phyloP scores from a whole-genome alignment of 1,140 invertebrate genomes.

The Drosophila lini region DNA sequence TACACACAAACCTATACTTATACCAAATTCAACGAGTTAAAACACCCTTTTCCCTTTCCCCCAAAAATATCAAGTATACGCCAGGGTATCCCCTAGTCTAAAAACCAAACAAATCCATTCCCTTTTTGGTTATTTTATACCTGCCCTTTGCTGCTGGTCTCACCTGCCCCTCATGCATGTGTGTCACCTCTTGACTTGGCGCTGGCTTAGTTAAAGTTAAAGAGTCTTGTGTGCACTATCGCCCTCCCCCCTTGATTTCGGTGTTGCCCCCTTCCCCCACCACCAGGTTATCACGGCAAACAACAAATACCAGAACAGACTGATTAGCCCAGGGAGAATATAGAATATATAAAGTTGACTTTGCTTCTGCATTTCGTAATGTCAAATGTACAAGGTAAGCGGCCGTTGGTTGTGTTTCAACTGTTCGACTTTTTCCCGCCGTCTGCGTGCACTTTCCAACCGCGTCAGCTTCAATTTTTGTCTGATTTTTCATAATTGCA shows the following conservation, averaged over 20 bases:
- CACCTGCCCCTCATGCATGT: constrained; percentile 38
- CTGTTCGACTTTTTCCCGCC: constrained; percentile 43
- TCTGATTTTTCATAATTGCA: constrained; percentile 19
- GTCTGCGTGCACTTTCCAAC: constrained; percentile 40
- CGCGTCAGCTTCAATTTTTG: constrained; percentile 36
- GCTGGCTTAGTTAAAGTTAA: constrained; percentile 57
- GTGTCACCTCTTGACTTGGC: constrained; percentile 58
- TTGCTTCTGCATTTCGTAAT: constrained; percentile 60
- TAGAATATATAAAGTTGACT: not conserved
- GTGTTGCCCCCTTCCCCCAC: not conserved
- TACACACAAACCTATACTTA: too few relatives aligned
- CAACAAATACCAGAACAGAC: constrained; percentile 48
- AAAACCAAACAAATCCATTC: fast-evolving
- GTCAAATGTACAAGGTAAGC: constrained; percentile 57
- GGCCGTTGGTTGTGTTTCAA: constrained; percentile 30
- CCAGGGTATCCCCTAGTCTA: constrained; percentile 20
- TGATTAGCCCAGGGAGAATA: constrained; percentile 30
- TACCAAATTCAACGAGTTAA: not conserved
- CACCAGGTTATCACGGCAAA: constrained; percentile 48
- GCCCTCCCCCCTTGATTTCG: constrained; percentile 20
- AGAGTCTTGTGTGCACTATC: constrained; percentile 57
- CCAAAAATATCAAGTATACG: constrained; percentile 10
- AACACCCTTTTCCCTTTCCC: not conserved
- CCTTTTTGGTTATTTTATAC: constrained; percentile 29
- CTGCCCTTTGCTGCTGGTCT: constrained; percentile 47